These are phyloP conservation scores for Nomada lathburiana DNA, from an alignment of 2,888 invertebrate genomes.

Conservation along the genomic window DNA sequence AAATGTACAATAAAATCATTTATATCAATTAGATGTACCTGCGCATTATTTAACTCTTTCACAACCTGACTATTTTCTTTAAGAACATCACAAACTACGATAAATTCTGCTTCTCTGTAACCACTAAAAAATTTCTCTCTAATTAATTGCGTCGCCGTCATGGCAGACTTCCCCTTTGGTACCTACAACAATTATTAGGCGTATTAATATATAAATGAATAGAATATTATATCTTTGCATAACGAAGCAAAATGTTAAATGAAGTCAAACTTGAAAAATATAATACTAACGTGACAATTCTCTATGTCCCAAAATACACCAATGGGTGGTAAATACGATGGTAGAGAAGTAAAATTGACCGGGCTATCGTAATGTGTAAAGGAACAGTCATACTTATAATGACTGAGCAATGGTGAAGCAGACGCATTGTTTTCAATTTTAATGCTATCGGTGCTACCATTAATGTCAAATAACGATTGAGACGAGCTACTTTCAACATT, in stretches of 20 bases:
- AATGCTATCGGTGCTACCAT: conserved; percentile 63
- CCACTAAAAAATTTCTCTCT: conserved; percentile 91
- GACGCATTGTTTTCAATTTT: conserved; percentile 55
- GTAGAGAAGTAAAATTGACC: conserved; percentile 70
- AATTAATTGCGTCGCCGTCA: conserved; percentile 91
- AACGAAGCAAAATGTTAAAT: neutral
- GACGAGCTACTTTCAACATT: conserved; percentile 63
- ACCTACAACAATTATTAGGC: conserved; percentile 85
- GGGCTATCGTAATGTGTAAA: conserved; percentile 75
- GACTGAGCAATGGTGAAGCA: conserved; percentile 56
- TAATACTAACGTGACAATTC: conserved; percentile 89
- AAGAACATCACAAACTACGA: conserved; percentile 95
- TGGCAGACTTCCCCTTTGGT: conserved; percentile 92
- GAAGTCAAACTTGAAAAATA: neutral
- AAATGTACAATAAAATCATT: neutral
- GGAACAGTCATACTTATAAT: conserved; percentile 73
- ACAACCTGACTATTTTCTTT: conserved; percentile 91
- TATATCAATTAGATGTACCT: conserved; percentile 79
- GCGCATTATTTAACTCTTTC: conserved; percentile 93
- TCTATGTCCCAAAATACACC: conserved; percentile 98
- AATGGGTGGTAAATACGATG: conserved; percentile 87
- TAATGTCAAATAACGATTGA: conserved; percentile 68
- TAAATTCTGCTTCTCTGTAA: conserved; percentile 93
- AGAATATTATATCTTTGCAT: neutral
- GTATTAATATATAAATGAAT: conserved; percentile 9